Conservation (phyloP, 2,888 invertebrate species). For the Eretmocerus hayati region DNA sequence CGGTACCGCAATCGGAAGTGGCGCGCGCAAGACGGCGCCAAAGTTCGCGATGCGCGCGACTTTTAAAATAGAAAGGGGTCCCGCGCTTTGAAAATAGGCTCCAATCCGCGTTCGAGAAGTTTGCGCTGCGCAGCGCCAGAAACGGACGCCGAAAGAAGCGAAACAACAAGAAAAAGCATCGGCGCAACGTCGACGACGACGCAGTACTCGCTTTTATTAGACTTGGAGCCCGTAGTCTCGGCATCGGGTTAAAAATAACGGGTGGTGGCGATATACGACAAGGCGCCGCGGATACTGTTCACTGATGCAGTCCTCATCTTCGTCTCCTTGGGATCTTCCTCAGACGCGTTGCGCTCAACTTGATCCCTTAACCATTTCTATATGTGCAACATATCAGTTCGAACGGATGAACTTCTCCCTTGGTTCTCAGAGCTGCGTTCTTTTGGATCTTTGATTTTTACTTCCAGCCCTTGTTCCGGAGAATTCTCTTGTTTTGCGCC, state of each 20-base stretch:
- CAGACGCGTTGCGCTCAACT: conserved; percentile 1
- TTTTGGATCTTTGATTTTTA: not conserved
- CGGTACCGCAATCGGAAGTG: conserved; percentile 1
- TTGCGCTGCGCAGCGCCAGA: conserved; percentile 13
- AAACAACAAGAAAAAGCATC: conserved; percentile 10
- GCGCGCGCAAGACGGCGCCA: conserved; percentile 10
- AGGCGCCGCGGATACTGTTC: no score
- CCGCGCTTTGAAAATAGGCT: conserved; percentile 39
- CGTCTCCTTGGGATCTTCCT: conserved; percentile 24
- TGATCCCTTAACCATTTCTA: no score
- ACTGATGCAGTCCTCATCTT: conserved; percentile 17
- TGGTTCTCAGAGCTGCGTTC: conserved; percentile 10
- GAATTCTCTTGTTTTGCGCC: conserved; percentile 12
- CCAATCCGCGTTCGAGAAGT: conserved; percentile 20
- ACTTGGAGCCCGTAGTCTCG: conserved; percentile 43
- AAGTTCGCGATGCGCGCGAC: conserved; percentile 25
- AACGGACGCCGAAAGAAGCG: conserved; percentile 11
- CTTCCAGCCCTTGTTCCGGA: not conserved
- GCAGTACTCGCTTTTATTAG: conserved; percentile 35
- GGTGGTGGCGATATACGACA: no score
- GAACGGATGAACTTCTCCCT: no score
- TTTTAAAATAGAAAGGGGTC: conserved; percentile 34
- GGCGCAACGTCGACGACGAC: conserved; percentile 25
- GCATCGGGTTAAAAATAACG: conserved; percentile 46
- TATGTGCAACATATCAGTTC: no score